A percentile compares a stretch with the other conserved stretches of the same genome.
Conservation (phyloP, 1,140 invertebrate species). For the Cyrtorhinus lividipennis region DNA sequence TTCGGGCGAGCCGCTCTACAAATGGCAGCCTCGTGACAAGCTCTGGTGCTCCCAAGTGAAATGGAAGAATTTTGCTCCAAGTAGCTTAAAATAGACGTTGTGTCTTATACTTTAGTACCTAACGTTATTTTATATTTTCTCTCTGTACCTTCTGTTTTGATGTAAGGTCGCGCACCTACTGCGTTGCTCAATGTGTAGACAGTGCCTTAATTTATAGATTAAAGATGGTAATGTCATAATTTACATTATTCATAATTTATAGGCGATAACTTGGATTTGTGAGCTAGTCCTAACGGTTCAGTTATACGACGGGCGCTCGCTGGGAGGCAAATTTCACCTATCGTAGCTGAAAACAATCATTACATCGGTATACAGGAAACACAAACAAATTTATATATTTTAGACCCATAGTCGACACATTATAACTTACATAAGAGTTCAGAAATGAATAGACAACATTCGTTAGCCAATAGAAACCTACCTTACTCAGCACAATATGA, state of each 20-base stretch:
- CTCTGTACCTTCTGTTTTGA: conserved; percentile 18
- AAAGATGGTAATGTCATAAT: background rate
- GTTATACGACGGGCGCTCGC: conserved; percentile 1
- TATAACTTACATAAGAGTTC: too few relatives aligned
- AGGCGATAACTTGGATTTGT: conserved; percentile 2
- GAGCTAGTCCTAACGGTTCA: conserved; percentile 6
- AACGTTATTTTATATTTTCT: conserved; percentile 6
- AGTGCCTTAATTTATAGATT: conserved; percentile 17
- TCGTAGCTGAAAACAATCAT: too few relatives aligned
- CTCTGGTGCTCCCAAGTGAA: conserved; percentile 13
- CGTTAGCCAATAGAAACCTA: too few relatives aligned
- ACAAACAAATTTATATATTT: too few relatives aligned
- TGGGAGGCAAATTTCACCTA: too few relatives aligned
- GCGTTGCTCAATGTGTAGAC: conserved; percentile 23
- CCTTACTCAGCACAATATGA: too few relatives aligned
- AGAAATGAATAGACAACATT: too few relatives aligned
- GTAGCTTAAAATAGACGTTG: too few relatives aligned
- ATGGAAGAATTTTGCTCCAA: background rate
- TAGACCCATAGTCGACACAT: too few relatives aligned
- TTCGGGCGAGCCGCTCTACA: background rate
- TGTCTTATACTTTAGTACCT: conserved; percentile 3
- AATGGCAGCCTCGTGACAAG: background rate
- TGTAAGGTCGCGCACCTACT: conserved; percentile 22
- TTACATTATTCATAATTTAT: background rate
- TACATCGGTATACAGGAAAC: too few relatives aligned